Base-by-base conservation (phyloP, 2,797 vertebrate genomes). In the Heliangelus exortis region DNA sequence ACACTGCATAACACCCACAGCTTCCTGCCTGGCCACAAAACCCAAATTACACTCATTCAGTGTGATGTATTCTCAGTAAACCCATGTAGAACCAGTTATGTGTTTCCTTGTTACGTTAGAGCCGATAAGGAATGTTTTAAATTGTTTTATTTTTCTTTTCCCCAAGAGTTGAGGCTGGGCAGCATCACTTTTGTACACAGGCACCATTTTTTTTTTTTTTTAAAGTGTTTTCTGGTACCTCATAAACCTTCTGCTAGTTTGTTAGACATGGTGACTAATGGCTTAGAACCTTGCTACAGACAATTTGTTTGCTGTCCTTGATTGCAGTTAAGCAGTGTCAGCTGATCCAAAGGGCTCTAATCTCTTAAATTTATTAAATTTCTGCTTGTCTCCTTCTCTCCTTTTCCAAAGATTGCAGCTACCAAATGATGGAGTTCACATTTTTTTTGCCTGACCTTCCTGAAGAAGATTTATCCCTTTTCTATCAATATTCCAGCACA, bases 341-440 rank as follows among this genome's bases (percentile, higher is more conserved):
- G 63, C 43, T 78, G 51, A 92, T 77, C 48, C 16, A 14, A 73
- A 65, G 79, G 47, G 43, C 73, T 79, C 63, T 89, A 73, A 90
- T 84, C 58, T 62, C 63, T 69, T 73, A 25, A 62, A 84, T 84
- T 39, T 76, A 67, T 92, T 66, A 34, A 73, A 36, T 25, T 84
- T 82, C 58, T 81, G 26, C 74, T n/a, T 28, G 10, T 50, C 55
- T 81, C 66, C 28, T 33, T 69, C 55, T 63, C 50, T 55, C 53
- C n/a, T 90, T 84, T 92, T 63, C 68, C 75, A 47, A 79, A 92
- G 79, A 83, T 15, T 83, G 28, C 61, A 86, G 86, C 65, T 88
- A 31, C 77, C 57, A 86, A 93, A 90, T 71, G 48, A 77, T 48
- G 25, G 73, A 86, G 53, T 65, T 84, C 43, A 48, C 31, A 25